Conservation (phyloP, 1,140 invertebrate species). For the Dolichoris vasculosae region DNA sequence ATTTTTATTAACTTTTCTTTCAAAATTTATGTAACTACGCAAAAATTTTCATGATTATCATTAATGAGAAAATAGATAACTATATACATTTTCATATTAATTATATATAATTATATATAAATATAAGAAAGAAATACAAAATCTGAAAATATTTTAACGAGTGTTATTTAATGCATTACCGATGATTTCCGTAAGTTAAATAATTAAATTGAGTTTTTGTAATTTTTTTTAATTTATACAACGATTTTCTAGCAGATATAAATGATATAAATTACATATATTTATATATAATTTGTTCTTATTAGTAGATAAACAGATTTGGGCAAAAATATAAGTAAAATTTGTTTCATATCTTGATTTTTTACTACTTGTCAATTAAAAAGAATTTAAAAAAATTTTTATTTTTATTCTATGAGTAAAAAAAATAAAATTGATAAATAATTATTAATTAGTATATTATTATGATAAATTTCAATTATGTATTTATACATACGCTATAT, state of each 20-base stretch:
- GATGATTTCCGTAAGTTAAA: background rate
- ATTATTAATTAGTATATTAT: no score
- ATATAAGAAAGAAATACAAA: conserved; percentile 13
- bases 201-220: no score
- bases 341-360: background rate
- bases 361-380: background rate
- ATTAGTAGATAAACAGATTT: background rate
- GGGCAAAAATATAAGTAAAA: background rate
- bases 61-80: background rate
- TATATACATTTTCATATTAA: background rate
- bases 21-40: background rate
- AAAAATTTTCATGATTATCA: conserved; percentile 14
- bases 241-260: background rate
- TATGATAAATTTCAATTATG: no score
- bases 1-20: no score
- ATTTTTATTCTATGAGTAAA: no score
- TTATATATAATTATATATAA: conserved; percentile 12
- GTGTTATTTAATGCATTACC: conserved; percentile 14
- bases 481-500: no score
- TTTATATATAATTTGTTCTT: conserved; percentile 20
- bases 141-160: conserved; percentile 17
- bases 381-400: background rate
- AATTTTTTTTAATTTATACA: background rate
- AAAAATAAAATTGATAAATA: no score
- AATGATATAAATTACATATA: conserved; percentile 18